Percentiles rank a stretch among this genome's conserved stretches.
phyloP scores from a whole-genome alignment of 2,113 vertebrate genomes.

The Arothron firmamentum region DNA sequence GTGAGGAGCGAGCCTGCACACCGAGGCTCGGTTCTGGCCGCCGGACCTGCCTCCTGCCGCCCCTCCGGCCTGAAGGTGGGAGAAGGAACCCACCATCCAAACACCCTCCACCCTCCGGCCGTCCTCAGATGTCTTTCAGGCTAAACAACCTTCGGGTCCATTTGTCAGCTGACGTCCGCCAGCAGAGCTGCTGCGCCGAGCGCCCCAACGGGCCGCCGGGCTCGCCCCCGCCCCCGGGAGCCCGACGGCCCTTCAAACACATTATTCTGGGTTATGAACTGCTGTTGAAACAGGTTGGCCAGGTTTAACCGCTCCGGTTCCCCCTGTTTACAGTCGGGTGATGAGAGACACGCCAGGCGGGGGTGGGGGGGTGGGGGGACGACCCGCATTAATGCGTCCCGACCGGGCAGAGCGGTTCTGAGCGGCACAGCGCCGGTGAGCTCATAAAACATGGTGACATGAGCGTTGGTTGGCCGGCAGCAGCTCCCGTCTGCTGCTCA shows the following conservation, averaged over 20 bases:
- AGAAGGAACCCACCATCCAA: too few relatives aligned
- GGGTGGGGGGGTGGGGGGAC: too few relatives aligned
- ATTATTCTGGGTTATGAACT: conserved; percentile 21
- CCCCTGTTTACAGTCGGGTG: conserved; percentile 8
- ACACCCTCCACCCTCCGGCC: too few relatives aligned
- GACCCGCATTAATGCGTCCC: conserved; percentile 1
- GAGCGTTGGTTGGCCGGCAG: background rate
- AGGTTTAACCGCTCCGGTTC: conserved; percentile 6
- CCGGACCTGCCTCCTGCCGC: too few relatives aligned
- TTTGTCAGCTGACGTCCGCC: conserved; percentile 30
- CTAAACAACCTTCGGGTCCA: conserved; percentile 15
- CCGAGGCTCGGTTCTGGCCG: too few relatives aligned
- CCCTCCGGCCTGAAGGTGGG: too few relatives aligned
- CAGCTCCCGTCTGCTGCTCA: conserved; percentile 24
- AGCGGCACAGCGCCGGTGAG: conserved; percentile 19
- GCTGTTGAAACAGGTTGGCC: conserved; percentile 25
- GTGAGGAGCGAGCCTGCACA: too few relatives aligned
- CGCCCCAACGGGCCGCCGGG: conserved; percentile 14
- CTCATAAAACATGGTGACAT: conserved; percentile 25
- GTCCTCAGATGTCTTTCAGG: background rate
- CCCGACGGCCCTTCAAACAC: conserved; percentile 16
- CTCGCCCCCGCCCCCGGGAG: conserved; percentile 11
- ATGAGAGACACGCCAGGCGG: background rate
- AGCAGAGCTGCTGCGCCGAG: conserved; percentile 36
- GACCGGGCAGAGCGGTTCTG: too few relatives aligned